Percentiles rank a stretch among this genome's conserved stretches.
Evolutionary conservation across 2,113 vertebrate genomes (phyloP).

Genomic region (Lamprotornis superbus): DNA sequence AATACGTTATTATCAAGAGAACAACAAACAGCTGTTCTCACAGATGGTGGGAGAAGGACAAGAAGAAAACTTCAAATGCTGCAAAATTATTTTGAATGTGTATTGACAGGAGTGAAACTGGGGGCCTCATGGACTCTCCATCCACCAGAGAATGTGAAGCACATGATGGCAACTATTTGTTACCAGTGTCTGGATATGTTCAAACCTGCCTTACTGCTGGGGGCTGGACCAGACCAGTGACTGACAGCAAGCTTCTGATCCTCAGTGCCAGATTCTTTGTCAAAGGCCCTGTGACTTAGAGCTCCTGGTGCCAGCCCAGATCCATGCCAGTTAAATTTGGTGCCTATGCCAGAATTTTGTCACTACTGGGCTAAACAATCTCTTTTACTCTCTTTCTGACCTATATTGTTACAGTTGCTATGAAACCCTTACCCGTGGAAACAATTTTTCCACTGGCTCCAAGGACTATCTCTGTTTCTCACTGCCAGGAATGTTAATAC

Average conservation of each 20-base stretch:
- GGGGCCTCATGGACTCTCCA: background rate
- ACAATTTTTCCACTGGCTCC: background rate
- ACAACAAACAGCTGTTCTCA: background rate
- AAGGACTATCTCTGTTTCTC: background rate
- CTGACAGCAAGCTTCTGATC: background rate
- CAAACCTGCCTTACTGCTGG: background rate
- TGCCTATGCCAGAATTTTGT: background rate
- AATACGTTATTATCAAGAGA: background rate
- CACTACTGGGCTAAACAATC: background rate
- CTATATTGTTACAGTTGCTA: slow-evolving; percentile 9
- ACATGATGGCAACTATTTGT: background rate
- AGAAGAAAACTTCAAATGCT: background rate
- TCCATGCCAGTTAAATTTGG: background rate
- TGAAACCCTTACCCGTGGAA: background rate
- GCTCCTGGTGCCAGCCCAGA: background rate
- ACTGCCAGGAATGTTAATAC: background rate
- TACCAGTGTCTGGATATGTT: background rate
- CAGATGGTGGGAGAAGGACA: background rate
- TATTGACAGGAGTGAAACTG: background rate
- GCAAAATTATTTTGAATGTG: background rate
- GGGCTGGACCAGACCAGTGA: background rate
- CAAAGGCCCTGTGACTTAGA: background rate
- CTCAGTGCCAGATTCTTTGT: background rate
- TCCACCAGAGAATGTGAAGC: background rate
- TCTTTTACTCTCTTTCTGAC: background rate